A percentile compares a stretch with the other conserved stretches of the same genome.
These are phyloP conservation scores for Siniperca knerii DNA, from an alignment of 2,113 vertebrate genomes.

Conservation along the genomic window DNA sequence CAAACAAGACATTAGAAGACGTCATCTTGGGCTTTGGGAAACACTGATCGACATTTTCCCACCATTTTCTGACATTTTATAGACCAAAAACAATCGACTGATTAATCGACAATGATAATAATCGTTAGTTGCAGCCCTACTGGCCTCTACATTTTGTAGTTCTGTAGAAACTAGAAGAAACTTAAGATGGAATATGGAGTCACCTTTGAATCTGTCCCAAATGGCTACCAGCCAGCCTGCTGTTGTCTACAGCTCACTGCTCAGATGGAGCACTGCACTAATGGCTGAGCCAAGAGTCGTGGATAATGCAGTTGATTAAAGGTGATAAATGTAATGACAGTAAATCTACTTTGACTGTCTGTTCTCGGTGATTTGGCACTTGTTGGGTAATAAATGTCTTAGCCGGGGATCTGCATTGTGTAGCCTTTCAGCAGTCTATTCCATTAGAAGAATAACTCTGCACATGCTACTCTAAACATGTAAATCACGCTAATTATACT, in stretches of 20 bases:
- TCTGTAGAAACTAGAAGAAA: background rate
- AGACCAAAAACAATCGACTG: too few species aligned
- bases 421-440: background rate
- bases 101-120: too few species aligned
- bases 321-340: background rate
- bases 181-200: background rate
- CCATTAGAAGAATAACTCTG: background rate
- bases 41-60: too few species aligned
- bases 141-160: background rate
- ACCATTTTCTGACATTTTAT: too few species aligned
- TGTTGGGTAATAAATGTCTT: background rate
- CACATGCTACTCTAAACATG: background rate
- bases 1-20: too few species aligned
- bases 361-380: too few species aligned
- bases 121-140: too few species aligned
- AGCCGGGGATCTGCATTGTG: background rate
- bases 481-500: too few species aligned
- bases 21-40: too few species aligned
- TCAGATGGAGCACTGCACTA: slow-evolving; percentile 36
- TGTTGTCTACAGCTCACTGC: slow-evolving; percentile 34
- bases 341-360: background rate
- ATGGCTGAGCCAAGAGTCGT: background rate
- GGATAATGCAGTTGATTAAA: background rate
- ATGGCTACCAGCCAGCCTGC: slow-evolving; percentile 3
- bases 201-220: slow-evolving; percentile 26